Evolutionary conservation across 1,140 invertebrate genomes (phyloP).

Genomic region (Maconellicoccus hirsutus): DNA sequence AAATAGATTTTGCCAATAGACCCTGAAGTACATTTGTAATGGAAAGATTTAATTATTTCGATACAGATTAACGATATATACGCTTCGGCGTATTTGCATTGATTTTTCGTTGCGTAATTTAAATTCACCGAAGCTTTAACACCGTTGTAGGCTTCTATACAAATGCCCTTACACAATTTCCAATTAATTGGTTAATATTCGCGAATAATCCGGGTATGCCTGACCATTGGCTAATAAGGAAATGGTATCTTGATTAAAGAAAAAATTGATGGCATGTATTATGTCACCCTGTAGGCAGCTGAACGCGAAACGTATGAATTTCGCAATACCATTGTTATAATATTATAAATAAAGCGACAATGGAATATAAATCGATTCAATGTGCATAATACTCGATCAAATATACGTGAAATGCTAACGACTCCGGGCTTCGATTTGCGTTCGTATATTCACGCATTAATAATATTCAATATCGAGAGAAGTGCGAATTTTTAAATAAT

Average conservation of each 20-base stretch:
- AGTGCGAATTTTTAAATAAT: not conserved
- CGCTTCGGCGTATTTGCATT: not conserved
- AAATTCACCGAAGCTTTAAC: not conserved
- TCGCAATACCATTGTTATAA: not conserved
- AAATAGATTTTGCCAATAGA: too few species aligned
- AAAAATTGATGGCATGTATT: not conserved
- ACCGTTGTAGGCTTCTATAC: too few species aligned
- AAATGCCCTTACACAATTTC: not conserved
- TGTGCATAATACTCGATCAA: not conserved
- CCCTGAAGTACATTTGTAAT: too few species aligned
- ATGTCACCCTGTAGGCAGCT: not conserved
- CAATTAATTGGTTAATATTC: not conserved
- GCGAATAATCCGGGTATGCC: not conserved
- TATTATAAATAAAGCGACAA: not conserved
- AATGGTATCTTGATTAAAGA: not conserved
- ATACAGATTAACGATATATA: not conserved
- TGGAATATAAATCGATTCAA: conserved; percentile 5
- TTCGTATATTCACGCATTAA: too few species aligned
- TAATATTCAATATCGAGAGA: too few species aligned
- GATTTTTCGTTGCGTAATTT: not conserved
- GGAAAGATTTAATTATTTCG: not conserved
- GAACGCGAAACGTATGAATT: not conserved
- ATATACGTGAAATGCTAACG: too few species aligned
- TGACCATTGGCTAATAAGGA: not conserved
- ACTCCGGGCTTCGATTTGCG: too few species aligned